Percentiles rank a stretch among this genome's conserved stretches.
Evolutionary conservation across 2,113 vertebrate genomes (phyloP).

Genomic region (Lucifuga dentata): DNA sequence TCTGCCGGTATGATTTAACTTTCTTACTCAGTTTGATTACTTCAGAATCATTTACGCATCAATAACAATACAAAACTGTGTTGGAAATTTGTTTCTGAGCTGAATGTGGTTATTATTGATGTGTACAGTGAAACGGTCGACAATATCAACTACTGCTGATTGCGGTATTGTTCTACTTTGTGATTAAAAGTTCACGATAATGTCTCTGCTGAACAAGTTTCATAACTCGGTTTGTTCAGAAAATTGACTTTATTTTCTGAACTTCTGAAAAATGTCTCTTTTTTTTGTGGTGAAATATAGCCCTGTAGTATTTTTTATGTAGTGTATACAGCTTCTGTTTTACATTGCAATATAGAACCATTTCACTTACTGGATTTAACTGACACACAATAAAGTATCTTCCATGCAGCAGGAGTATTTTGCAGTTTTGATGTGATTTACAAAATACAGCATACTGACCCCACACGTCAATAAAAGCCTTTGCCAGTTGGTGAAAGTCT

Average conservation of each 20-base stretch:
- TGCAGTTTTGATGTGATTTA: conserved; percentile 71
- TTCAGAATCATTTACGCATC: conserved; percentile 35
- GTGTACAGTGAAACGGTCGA: not conserved
- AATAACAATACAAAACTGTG: conserved; percentile 7
- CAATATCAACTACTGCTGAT: conserved; percentile 1
- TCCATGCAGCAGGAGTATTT: conserved; percentile 49
- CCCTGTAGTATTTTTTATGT: conserved; percentile 13
- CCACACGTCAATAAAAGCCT: conserved; percentile 70
- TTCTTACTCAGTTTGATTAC: not conserved
- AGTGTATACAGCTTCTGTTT: conserved; percentile 7
- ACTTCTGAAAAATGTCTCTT: not conserved
- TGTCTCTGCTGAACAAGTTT: conserved; percentile 26
- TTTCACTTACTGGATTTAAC: conserved; percentile 56
- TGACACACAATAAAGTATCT: conserved; percentile 55
- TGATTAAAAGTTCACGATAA: conserved; percentile 13
- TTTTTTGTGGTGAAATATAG: not conserved
- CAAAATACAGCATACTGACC: conserved; percentile 61
- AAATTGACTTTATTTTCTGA: not conserved
- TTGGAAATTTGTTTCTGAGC: not conserved
- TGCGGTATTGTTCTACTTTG: conserved; percentile 16
- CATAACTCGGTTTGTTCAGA: conserved; percentile 10
- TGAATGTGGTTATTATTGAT: too few relatives aligned
- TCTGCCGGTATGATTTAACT: conserved; percentile 4
- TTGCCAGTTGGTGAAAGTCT: conserved; percentile 70
- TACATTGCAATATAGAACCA: conserved; percentile 48